A percentile compares a stretch with the other conserved stretches of the same genome.
Conservation (phyloP, 2,797 vertebrate species). For the Anomalospiza imberbis region DNA sequence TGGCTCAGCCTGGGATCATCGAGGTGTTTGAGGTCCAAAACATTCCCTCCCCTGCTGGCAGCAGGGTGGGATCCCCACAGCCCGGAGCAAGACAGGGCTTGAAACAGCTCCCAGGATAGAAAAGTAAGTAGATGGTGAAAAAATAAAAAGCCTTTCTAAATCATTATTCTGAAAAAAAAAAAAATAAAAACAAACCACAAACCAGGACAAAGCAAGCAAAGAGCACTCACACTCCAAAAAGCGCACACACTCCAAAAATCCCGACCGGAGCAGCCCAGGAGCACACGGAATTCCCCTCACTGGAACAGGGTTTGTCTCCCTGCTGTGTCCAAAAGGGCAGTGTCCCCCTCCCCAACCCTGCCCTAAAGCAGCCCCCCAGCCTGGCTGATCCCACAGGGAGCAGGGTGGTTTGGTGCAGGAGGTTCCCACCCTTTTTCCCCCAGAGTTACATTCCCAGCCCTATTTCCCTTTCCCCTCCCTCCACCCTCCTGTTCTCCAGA, state of each 20-base stretch:
- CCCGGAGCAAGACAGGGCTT: neutral
- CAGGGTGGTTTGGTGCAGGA: neutral
- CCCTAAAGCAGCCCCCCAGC: neutral
- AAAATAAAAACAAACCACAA: no score
- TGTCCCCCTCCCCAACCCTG: neutral
- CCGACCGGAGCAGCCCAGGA: neutral
- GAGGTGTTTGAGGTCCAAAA: neutral
- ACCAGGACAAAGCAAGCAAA: neutral
- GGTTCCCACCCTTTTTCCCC: neutral
- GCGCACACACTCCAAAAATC: neutral
- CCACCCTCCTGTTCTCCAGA: neutral
- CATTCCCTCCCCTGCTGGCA: neutral
- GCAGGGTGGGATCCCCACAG: neutral
- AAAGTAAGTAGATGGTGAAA: neutral
- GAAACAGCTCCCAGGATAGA: neutral
- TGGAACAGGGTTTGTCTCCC: neutral
- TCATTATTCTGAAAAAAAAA: neutral
- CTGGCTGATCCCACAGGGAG: neutral
- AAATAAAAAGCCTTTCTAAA: neutral
- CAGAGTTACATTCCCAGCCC: neutral
- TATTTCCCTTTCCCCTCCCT: neutral
- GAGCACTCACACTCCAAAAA: neutral
- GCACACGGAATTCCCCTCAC: rapidly evolving
- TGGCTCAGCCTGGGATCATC: rapidly evolving
- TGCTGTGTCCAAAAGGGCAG: no score